A percentile compares a stretch with the other conserved stretches of the same genome.
Evolutionary conservation across 2,113 vertebrate genomes (phyloP).

Genomic region (Rostratula benghalensis): DNA sequence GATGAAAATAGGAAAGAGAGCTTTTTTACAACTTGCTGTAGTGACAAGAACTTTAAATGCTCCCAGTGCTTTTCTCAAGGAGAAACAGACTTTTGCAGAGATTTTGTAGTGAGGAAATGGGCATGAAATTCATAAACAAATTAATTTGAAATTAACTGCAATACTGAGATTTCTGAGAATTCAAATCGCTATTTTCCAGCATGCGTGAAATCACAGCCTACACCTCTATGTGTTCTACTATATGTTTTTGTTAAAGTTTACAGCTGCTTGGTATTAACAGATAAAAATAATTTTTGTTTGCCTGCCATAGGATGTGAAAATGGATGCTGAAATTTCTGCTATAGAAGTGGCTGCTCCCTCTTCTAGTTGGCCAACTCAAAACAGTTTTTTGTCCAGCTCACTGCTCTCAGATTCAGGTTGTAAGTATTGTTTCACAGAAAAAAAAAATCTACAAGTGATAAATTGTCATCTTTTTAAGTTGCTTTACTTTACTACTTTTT

Average conservation of each 20-base stretch:
- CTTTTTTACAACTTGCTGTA: neutral
- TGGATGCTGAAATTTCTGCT: slow-evolving; percentile 72
- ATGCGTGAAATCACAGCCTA: neutral
- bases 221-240: neutral
- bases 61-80: neutral
- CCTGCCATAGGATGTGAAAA: slow-evolving; percentile 79
- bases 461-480: neutral
- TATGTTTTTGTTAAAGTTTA: neutral
- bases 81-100: neutral
- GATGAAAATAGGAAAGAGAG: neutral
- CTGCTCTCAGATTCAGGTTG: slow-evolving; percentile 73
- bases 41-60: neutral
- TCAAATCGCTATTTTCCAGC: neutral
- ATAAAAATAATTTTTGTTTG: neutral
- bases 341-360: slow-evolving; percentile 70
- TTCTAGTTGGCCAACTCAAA: slow-evolving; percentile 71
- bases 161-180: neutral
- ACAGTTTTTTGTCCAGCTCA: slow-evolving; percentile 75
- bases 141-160: neutral
- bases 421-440: slow-evolving; percentile 75
- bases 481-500: neutral
- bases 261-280: neutral
- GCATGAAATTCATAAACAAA: neutral
- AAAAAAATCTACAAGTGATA: neutral
- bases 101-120: neutral